These are phyloP conservation scores for Aphidius ervi DNA, from an alignment of 1,140 invertebrate species.

Conservation along the genomic window DNA sequence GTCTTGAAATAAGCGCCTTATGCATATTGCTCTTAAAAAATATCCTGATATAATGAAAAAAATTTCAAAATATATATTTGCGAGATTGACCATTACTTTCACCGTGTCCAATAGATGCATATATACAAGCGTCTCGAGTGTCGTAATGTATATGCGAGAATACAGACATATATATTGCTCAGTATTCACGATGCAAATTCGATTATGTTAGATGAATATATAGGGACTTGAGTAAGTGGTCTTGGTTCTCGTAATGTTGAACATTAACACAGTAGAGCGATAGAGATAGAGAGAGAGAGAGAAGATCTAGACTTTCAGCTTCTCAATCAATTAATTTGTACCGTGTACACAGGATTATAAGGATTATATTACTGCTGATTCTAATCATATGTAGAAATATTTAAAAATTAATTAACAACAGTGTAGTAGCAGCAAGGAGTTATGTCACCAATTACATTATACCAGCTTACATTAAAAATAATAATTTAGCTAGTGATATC, in stretches of 20 bases:
- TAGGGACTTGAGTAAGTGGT: conserved; percentile 12
- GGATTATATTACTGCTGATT: too few species aligned
- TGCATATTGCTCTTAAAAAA: too few species aligned
- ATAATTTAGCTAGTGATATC: too few species aligned
- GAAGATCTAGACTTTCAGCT: conserved; percentile 26
- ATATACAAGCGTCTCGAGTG: not conserved
- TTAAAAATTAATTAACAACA: conserved; percentile 20
- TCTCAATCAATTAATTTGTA: conserved; percentile 33
- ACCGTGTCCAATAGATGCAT: not conserved
- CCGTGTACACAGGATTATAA: not conserved
- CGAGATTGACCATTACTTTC: too few species aligned
- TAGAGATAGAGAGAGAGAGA: not conserved
- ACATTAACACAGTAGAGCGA: conserved; percentile 6
- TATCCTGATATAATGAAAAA: too few species aligned
- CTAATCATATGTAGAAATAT: conserved; percentile 19
- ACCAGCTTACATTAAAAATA: too few species aligned
- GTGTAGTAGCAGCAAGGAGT: conserved; percentile 7
- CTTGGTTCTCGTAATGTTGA: too few species aligned
- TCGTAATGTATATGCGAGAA: too few species aligned
- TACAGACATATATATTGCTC: too few species aligned
- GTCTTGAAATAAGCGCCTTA: too few species aligned
- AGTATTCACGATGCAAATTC: conserved; percentile 31
- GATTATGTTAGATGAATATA: conserved; percentile 36
- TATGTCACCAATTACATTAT: not conserved
- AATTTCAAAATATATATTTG: too few species aligned